These are phyloP conservation scores for Heliconius cydno DNA, from an alignment of 2,888 invertebrate genomes.

Conservation along the genomic window DNA sequence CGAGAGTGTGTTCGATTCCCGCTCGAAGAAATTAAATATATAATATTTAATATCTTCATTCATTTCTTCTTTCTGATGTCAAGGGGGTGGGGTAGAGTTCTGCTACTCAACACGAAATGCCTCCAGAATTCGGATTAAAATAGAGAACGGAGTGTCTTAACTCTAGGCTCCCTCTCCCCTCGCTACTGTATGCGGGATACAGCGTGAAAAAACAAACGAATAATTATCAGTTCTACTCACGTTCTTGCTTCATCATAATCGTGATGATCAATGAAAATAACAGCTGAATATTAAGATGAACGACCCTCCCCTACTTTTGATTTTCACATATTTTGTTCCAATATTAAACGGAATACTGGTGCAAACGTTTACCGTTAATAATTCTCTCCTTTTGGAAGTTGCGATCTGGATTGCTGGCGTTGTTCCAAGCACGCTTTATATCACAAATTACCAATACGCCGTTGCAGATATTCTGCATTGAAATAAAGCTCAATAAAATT, in stretches of 20 bases:
- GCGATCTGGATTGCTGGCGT: constrained; percentile 62
- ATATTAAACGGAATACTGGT: not conserved
- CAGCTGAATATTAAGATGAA: not conserved
- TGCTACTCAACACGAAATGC: too few species aligned
- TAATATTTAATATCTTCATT: not conserved
- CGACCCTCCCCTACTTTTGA: not conserved
- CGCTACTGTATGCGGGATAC: too few species aligned
- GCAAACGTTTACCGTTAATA: constrained; percentile 41
- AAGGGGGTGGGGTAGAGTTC: too few species aligned
- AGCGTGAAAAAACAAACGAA: not conserved
- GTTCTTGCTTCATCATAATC: not conserved
- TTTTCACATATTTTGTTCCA: not conserved
- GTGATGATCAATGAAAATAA: not conserved
- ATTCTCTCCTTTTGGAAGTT: constrained; percentile 53
- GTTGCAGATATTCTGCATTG: constrained; percentile 56
- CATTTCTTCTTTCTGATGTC: not conserved
- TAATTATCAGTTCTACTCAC: not conserved
- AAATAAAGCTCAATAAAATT: constrained; percentile 49
- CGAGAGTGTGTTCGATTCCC: too few species aligned
- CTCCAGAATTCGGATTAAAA: too few species aligned
- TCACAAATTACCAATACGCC: constrained; percentile 61
- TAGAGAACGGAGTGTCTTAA: too few species aligned
- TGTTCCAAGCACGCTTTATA: constrained; percentile 70
- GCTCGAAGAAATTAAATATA: not conserved
- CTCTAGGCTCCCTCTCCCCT: too few species aligned